Evolutionary conservation across 2,888 invertebrate genomes (phyloP), one percentile per base, ranked within the genome.

Genomic region (Malacosoma neustria): DNA sequence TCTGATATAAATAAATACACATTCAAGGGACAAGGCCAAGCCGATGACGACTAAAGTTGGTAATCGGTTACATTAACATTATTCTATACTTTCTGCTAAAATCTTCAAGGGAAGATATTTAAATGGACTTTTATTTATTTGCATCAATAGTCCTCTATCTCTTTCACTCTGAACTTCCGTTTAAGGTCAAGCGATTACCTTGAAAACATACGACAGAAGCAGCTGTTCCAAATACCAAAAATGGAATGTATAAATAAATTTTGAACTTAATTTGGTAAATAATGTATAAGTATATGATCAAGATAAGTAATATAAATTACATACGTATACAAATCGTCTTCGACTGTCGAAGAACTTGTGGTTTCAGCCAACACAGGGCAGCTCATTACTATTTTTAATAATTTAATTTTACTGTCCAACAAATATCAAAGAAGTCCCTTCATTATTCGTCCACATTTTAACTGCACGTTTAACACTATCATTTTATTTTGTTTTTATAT

Each of bases 241-340:
- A 22, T 22, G 9, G 3, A 22, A 22, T 22, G 3, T 4, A 7
- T 22, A 6, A n/a, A n/a, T n/a, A n/a, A n/a, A n/a, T n/a, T n/a
- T n/a, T n/a, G n/a, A n/a, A n/a, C n/a, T n/a, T n/a, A n/a, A n/a
- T n/a, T n/a, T n/a, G n/a, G n/a, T n/a, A n/a, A n/a, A n/a, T n/a
- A n/a, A n/a, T n/a, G n/a, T n/a, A n/a, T n/a, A n/a, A n/a, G n/a
- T n/a, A n/a, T n/a, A n/a, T n/a, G n/a, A n/a, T n/a, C n/a, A 22
- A 7, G 22, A 22, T 22, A 9, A 6, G 22, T 22, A 22, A 22
- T 15, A 11, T 9, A 9, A 35, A 40, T 38, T 43, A 73, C 82
- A 72, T 57, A 82, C 82, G 72, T 67, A 48, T 82, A 81, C 1
- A 76, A 46, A 39, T 81, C 81, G 40, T 76, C 81, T 34, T 69